Conservation (phyloP, 2,888 invertebrate species). For the Macrophya alboannulata region DNA sequence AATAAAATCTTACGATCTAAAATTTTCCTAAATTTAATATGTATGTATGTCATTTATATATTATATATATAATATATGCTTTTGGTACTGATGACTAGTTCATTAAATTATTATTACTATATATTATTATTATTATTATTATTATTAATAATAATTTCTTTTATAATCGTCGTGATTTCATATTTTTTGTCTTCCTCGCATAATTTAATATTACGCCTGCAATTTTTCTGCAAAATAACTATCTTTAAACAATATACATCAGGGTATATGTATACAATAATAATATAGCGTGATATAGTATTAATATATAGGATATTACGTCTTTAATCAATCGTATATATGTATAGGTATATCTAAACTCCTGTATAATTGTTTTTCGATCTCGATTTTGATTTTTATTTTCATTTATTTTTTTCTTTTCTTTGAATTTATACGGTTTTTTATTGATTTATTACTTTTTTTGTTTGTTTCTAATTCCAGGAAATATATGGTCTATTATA, state of each 20-base stretch:
- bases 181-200: background rate
- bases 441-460: background rate
- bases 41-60: conserved; percentile 54
- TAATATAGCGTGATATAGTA: background rate
- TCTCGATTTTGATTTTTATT: background rate
- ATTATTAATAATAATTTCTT: conserved; percentile 58
- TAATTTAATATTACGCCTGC: background rate
- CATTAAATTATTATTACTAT: conserved; percentile 21
- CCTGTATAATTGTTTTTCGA: too few relatives aligned
- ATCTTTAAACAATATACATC: background rate
- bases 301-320: background rate
- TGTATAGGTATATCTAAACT: background rate
- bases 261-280: background rate
- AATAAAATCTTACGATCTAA: conserved; percentile 67
- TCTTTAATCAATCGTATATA: background rate
- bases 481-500: background rate
- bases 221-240: background rate
- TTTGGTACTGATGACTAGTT: conserved; percentile 33
- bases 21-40: conserved; percentile 65
- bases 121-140: conserved; percentile 13
- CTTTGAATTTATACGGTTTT: background rate
- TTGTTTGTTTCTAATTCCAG: background rate
- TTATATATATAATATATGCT: background rate
- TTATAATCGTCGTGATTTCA: background rate
- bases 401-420: background rate